Evolutionary conservation across 2,797 vertebrate genomes (phyloP).

Genomic region (Tamandua tetradactyla): DNA sequence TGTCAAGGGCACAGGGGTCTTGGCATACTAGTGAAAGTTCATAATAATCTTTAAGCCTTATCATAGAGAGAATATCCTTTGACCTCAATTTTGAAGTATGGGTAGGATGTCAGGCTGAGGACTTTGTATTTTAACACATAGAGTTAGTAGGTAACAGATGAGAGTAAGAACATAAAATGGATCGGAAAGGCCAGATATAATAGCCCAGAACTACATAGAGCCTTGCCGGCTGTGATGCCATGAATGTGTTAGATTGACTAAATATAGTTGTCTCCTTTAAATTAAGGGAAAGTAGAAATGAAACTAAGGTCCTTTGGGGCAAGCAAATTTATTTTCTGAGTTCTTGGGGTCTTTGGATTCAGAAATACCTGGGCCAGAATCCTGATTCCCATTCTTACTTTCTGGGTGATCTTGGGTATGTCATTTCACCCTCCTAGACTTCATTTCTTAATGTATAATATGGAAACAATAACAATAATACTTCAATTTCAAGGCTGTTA

Average conservation of each 20-base stretch:
- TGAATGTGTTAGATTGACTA: neutral
- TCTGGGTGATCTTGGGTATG: slow-evolving; percentile 4
- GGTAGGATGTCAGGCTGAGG: neutral
- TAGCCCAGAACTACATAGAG: neutral
- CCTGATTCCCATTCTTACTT: slow-evolving; percentile 39
- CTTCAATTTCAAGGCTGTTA: neutral
- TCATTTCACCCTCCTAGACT: neutral
- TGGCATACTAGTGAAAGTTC: neutral
- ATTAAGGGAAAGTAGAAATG: neutral
- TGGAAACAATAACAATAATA: neutral
- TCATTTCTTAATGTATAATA: slow-evolving; percentile 20
- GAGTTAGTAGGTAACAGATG: neutral
- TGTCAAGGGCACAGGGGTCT: neutral
- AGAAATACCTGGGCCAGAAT: neutral
- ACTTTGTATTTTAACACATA: slow-evolving; percentile 25
- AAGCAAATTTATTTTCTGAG: neutral
- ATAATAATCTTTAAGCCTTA: neutral
- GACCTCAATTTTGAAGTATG: slow-evolving; percentile 35
- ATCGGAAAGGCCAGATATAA: neutral
- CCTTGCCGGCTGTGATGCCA: neutral
- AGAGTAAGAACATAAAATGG: neutral
- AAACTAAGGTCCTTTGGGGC: neutral
- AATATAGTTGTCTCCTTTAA: neutral
- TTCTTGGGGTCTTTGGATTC: neutral
- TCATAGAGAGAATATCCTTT: neutral